phyloP scores from a whole-genome alignment of 2,113 vertebrate species.

The Phasianus colchicus region DNA sequence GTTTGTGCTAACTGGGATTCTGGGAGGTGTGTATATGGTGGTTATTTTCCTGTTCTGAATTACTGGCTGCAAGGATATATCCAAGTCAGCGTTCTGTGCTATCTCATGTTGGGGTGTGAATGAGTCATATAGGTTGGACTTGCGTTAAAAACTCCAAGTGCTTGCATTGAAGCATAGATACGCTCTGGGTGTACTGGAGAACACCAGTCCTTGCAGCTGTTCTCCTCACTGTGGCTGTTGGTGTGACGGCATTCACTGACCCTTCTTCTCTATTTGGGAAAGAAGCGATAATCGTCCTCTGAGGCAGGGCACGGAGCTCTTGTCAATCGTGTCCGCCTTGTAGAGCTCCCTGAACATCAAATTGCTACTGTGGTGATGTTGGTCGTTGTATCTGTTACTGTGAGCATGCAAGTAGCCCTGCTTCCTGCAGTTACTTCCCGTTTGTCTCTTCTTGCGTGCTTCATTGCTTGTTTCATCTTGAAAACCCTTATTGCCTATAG shows the following conservation, averaged over 20 bases:
- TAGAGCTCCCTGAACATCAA: not conserved
- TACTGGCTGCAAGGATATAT: not conserved
- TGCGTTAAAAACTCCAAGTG: fast-evolving
- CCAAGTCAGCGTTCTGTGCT: not conserved
- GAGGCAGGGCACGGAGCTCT: not conserved
- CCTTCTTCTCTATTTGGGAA: not conserved
- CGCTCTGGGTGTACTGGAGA: not conserved
- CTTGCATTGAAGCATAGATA: not conserved
- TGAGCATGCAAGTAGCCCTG: not conserved
- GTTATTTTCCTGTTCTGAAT: not conserved
- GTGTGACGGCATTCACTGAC: not conserved
- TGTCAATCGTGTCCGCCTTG: not conserved
- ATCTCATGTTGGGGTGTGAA: not conserved
- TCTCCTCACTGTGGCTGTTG: not conserved
- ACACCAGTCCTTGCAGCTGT: not conserved
- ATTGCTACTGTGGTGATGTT: not conserved
- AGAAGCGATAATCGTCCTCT: not conserved
- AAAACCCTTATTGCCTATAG: not conserved
- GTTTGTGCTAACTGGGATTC: not conserved
- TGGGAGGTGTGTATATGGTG: not conserved
- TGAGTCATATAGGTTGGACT: not conserved
- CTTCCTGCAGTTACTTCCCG: not conserved
- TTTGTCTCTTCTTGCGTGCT: not conserved
- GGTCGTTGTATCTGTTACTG: not conserved
- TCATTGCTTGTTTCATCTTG: not conserved